phyloP scores from a whole-genome alignment of 1,140 invertebrate genomes.

The Macrobrachium rosenbergii region DNA sequence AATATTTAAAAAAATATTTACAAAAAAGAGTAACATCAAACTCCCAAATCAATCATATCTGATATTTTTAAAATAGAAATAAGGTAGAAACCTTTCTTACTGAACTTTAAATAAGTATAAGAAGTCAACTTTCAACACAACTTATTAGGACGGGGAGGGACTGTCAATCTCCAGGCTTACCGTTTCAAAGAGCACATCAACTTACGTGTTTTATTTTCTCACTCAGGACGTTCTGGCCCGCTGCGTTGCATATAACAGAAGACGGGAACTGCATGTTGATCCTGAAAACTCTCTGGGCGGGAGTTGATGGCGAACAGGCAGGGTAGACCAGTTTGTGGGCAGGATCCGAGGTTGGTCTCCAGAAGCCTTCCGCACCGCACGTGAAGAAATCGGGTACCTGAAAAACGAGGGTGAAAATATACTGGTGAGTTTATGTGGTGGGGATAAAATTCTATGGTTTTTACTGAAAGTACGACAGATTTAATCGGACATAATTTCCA shows the following conservation, averaged over 20 bases:
- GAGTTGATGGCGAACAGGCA: conserved; percentile 86
- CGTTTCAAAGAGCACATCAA: neutral
- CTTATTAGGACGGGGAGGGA: too few relatives aligned
- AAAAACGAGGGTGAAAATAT: conserved; percentile 71
- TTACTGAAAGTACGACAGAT: too few relatives aligned
- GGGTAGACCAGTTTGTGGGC: conserved; percentile 86
- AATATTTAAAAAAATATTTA: too few relatives aligned
- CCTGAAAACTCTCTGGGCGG: conserved; percentile 92
- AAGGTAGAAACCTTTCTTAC: too few relatives aligned
- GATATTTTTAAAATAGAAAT: too few relatives aligned
- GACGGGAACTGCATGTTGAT: conserved; percentile 94
- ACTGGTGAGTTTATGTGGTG: neutral
- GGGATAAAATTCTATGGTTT: neutral
- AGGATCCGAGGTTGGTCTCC: conserved; percentile 88
- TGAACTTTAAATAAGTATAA: too few relatives aligned
- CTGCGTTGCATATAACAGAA: conserved; percentile 92
- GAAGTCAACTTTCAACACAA: too few relatives aligned
- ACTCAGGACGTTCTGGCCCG: conserved; percentile 89
- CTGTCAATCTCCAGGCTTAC: neutral
- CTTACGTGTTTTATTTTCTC: conserved; percentile 80
- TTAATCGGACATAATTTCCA: too few relatives aligned
- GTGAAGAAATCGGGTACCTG: conserved; percentile 96
- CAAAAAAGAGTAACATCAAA: too few relatives aligned
- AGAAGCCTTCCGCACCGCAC: conserved; percentile 96
- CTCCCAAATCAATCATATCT: too few relatives aligned